Evolutionary conservation across 2,888 invertebrate species (phyloP), one percentile per base, ranked within the genome.

Genomic region (Kryphioiulus occultus): DNA sequence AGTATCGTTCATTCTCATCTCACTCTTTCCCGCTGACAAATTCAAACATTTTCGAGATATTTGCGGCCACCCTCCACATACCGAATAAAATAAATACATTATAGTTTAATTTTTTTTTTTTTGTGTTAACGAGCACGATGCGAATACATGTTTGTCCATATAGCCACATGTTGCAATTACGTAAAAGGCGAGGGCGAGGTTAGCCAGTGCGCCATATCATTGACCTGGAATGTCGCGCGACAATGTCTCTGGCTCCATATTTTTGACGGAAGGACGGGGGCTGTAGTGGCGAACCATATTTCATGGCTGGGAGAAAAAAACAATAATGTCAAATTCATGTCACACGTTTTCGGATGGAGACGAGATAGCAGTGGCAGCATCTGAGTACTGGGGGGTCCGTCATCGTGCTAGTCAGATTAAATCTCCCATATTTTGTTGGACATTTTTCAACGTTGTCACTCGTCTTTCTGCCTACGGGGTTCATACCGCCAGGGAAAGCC

Each of bases 211-310:
- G 42, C 42, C 53, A 53, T 53, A 53, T 53, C 53, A 53, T 53
- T 53, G 53, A 53, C 53, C 53, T 53, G 53, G 53, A 53, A 53
- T 53, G 53, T 53, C 15, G 47, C 15, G n/a, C n/a, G 53, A 53
- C 53, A 53, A n/a, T 53, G n/a, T 53, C 53, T 53, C 53, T 0
- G 53, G 53, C 53, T 53, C 53, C 53, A n/a, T 19, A 53, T 53
- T 53, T 53, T 53, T 53, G 53, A 53, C 53, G n/a, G 53, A n/a
- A n/a, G 53, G 53, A 53, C 53, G n/a, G 53, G 53, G 53, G 53
- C n/a, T n/a, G 53, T 4, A 7, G 53, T 53, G 53, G 53, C 53
- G 3, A 53, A n/a, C 53, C 53, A 53, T 53, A 53, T 53, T 53
- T 53, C 53, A 53, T 53, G 9, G 7, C 1, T 53, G 19, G 53